phyloP scores from a whole-genome alignment of 2,888 invertebrate genomes.

The Margaritifera margaritifera region DNA sequence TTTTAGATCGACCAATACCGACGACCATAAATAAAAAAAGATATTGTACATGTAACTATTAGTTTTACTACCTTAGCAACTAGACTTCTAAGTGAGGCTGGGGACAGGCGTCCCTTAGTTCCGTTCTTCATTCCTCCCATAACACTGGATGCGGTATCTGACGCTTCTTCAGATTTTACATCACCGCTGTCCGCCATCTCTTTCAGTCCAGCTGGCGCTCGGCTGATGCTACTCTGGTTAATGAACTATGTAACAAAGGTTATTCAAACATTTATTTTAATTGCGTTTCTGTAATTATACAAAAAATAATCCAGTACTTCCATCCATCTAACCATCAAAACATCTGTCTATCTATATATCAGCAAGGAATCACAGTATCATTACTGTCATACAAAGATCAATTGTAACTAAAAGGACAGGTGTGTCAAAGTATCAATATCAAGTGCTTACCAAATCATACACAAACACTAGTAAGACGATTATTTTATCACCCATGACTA shows the following conservation, averaged over 20 bases:
- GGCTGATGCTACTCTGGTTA: slow-evolving; percentile 34
- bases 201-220: slow-evolving; percentile 31
- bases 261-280: background rate
- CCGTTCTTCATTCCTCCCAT: background rate
- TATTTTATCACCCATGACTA: too few relatives aligned
- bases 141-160: slow-evolving; percentile 15
- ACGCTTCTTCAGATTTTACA: slow-evolving; percentile 20
- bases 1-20: too few relatives aligned
- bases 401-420: too few relatives aligned
- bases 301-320: too few relatives aligned
- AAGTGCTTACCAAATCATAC: too few relatives aligned
- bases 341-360: too few relatives aligned
- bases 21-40: background rate
- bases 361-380: too few relatives aligned
- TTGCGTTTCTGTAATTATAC: too few relatives aligned
- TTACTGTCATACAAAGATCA: too few relatives aligned
- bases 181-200: slow-evolving; percentile 29
- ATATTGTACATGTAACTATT: background rate
- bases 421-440: too few relatives aligned
- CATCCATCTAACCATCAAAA: too few relatives aligned
- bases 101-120: slow-evolving; percentile 4
- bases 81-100: slow-evolving; percentile 10
- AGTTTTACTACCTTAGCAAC: slow-evolving; percentile 18
- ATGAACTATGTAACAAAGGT: slow-evolving; percentile 27
- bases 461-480: too few relatives aligned